Evolutionary conservation across 2,888 invertebrate genomes (phyloP), one percentile per base, ranked within the genome.

Genomic region (Conchocele bisecta): DNA sequence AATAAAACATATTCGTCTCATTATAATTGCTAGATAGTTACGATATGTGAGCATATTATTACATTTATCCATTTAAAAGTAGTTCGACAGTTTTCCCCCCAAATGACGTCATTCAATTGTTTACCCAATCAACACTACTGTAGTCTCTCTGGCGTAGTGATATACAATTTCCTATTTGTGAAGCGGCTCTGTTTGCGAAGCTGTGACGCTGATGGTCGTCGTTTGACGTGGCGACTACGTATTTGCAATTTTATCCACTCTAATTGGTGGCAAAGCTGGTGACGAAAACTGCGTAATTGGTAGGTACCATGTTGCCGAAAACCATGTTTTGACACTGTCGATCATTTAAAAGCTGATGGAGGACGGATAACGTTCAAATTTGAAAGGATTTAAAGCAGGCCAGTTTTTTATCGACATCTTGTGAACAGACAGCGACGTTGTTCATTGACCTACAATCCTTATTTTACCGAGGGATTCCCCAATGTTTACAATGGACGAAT

Each of bases 271-370:
- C 95, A 95, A 95, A 95, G 94, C 94, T 95, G 94, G 95, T 96
- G 96, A 96, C 96, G 96, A 96, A 95, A 95, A 95, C 95, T 95
- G 95, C 96, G 96, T 96, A 96, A 96, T 95, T 89, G 90, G 91
- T 91, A 90, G 90, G 91, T 90, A 89, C 88, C 86, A 87, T 82
- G 82, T 86, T 85, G 86, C 83, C 87, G 87, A 88, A 86, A 85
- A 86, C 37, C 22, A 54, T 44, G 41, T 29, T 35, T 44, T 17
- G 35, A 41, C 29, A 41, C 50, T 61, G 61, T 44, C 61, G 60
- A 35, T 24, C 59, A 39, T 54, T 24, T 35, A 42, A 51, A 48
- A 7, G 35, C 15, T 28, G 26, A 24, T 31, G 9, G 3, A 46
- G 15, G n/a, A 15, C 44, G 29, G 22, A 9, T 20, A 17, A 15